These are phyloP conservation scores for Chymomyza amoena DNA, from an alignment of 2,888 invertebrate genomes.

Conservation along the genomic window DNA sequence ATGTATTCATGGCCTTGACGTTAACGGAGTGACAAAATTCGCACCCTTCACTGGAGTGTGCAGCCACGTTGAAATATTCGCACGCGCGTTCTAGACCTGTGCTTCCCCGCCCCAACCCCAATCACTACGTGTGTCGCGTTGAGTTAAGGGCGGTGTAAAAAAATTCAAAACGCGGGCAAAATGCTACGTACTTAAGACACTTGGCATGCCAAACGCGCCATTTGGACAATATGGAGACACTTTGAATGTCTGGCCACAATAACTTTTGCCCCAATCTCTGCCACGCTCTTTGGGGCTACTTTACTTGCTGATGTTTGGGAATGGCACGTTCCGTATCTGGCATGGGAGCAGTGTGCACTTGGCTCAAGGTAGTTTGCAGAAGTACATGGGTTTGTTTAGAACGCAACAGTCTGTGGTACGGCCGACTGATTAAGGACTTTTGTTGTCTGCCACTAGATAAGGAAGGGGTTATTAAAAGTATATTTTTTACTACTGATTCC, in stretches of 20 bases:
- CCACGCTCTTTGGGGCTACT: neutral
- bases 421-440: no score
- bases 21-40: conserved; percentile 73
- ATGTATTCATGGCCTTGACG: conserved; percentile 70
- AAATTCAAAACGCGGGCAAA: conserved; percentile 10
- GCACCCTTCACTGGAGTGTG: conserved; percentile 64
- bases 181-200: conserved; percentile 42
- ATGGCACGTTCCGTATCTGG: neutral
- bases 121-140: conserved; percentile 5
- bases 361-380: neutral
- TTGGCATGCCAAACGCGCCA: conserved; percentile 29
- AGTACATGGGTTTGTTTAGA: neutral
- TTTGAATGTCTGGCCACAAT: neutral
- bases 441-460: no score
- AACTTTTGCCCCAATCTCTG: neutral
- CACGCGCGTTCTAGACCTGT: conserved; percentile 34
- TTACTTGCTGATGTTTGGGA: conserved; percentile 2
- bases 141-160: neutral
- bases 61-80: conserved; percentile 55
- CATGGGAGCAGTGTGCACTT: neutral
- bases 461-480: no score
- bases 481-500: no score
- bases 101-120: neutral
- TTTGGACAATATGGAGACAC: conserved; percentile 30
- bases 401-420: neutral